Conservation (phyloP, 1,140 invertebrate species). For the Carcinoscorpius rotundicauda region DNA sequence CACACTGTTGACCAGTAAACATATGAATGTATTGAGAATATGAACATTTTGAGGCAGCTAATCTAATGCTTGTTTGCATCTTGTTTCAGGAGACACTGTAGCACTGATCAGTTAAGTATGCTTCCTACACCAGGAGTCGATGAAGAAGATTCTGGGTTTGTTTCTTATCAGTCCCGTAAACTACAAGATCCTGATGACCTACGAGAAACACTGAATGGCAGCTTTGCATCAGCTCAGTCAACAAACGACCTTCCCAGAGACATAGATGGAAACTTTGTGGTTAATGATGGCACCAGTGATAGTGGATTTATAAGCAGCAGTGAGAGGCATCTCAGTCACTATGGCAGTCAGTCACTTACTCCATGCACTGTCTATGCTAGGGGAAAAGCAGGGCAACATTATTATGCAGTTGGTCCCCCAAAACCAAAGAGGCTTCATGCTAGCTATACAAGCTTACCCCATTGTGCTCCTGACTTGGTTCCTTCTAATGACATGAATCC, state of each 20-base stretch:
- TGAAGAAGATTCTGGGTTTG: slow-evolving; percentile 26
- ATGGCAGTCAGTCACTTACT: slow-evolving; percentile 3
- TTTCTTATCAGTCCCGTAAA: slow-evolving; percentile 22
- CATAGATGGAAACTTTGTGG: too few relatives aligned
- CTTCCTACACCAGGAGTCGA: slow-evolving; percentile 8
- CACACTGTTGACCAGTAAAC: too few relatives aligned
- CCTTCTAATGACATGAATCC: too few relatives aligned
- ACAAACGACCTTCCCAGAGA: too few relatives aligned
- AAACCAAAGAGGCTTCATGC: slow-evolving; percentile 52
- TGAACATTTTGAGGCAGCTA: too few relatives aligned
- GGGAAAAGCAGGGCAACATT: slow-evolving; percentile 37
- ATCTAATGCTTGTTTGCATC: too few relatives aligned
- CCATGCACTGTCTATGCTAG: too few relatives aligned
- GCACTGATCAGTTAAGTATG: too few relatives aligned
- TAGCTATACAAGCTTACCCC: too few relatives aligned
- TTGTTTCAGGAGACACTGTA: too few relatives aligned
- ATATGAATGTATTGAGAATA: too few relatives aligned
- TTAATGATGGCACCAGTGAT: not conserved
- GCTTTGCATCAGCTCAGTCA: slow-evolving; percentile 7
- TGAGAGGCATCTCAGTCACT: slow-evolving; percentile 22
- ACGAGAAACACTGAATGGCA: slow-evolving; percentile 6
- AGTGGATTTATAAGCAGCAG: slow-evolving; percentile 15
- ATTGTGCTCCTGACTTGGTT: too few relatives aligned
- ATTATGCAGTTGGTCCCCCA: slow-evolving; percentile 78
- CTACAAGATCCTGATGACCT: slow-evolving; percentile 7